Percentiles rank a stretch among this genome's conserved stretches.
phyloP scores from a whole-genome alignment of 2,113 vertebrate species.

The Sisor rabdophorus region DNA sequence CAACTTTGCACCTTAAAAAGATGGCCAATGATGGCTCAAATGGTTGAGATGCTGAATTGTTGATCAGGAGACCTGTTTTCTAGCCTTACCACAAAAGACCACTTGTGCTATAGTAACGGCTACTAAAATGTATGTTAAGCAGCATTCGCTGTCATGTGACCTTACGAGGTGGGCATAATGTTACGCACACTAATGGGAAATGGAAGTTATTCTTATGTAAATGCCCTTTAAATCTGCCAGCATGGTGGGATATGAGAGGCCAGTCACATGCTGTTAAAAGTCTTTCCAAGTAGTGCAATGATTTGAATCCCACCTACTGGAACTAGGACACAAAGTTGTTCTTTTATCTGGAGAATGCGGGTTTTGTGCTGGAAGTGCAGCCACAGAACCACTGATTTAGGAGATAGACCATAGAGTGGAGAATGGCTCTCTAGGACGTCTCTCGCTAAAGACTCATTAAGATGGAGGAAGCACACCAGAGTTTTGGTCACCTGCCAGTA shows the following conservation, averaged over 20 bases:
- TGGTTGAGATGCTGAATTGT: no score
- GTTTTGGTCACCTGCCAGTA: conserved; percentile 29
- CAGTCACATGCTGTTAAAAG: conserved; percentile 26
- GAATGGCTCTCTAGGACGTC: conserved; percentile 35
- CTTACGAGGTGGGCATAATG: not conserved
- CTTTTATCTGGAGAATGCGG: conserved; percentile 42
- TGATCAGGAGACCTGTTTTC: no score
- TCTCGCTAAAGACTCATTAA: conserved; percentile 40
- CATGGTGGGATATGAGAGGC: conserved; percentile 28
- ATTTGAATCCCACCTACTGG: conserved; percentile 43
- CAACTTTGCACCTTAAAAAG: conserved; percentile 3
- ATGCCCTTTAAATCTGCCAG: conserved; percentile 34
- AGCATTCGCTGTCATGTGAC: not conserved
- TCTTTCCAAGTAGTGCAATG: conserved; percentile 31
- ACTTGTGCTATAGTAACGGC: not conserved
- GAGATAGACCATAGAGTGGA: conserved; percentile 28
- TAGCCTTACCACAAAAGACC: not conserved
- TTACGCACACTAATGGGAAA: not conserved
- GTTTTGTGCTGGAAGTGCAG: conserved; percentile 42
- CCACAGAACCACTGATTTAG: conserved; percentile 31
- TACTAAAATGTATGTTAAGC: not conserved
- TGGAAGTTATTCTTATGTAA: conserved; percentile 31
- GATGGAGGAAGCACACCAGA: conserved; percentile 39
- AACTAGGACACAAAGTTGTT: conserved; percentile 41
- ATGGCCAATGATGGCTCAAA: no score